These are phyloP conservation scores for Climacteris rufus DNA, from an alignment of 2,113 vertebrate species.

Conservation along the genomic window DNA sequence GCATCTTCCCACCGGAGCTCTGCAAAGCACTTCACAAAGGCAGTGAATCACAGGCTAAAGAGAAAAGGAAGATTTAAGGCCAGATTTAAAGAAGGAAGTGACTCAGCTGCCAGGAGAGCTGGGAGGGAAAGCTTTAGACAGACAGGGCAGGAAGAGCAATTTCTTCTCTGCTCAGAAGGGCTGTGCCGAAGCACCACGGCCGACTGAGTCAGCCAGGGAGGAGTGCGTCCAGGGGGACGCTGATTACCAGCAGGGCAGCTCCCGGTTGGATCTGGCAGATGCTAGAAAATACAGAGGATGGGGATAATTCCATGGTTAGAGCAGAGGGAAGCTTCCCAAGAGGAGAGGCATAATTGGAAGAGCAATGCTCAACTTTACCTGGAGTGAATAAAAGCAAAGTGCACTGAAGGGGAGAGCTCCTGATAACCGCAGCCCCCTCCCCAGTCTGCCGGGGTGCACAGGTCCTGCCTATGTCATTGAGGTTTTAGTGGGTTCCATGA, in stretches of 20 bases:
- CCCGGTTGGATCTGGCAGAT: neutral
- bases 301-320: neutral
- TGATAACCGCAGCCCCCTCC: neutral
- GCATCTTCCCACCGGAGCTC: neutral
- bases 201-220: slow-evolving; percentile 42
- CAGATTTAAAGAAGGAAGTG: slow-evolving; percentile 55
- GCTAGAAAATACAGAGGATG: neutral
- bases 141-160: slow-evolving; percentile 46
- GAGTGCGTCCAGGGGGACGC: neutral
- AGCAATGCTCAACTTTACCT: neutral
- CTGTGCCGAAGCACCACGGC: neutral
- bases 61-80: slow-evolving; percentile 44
- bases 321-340: neutral
- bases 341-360: neutral
- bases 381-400: neutral
- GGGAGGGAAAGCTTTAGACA: neutral
- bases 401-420: neutral
- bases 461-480: neutral
- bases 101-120: neutral
- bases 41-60: slow-evolving; percentile 8
- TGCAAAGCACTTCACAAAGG: neutral
- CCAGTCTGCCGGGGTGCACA: fast-evolving
- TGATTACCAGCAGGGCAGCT: slow-evolving; percentile 17
- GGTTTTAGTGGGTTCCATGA: neutral
- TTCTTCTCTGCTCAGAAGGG: slow-evolving; percentile 3